Evolutionary conservation across 2,113 vertebrate species (phyloP).

Genomic region (Melanostigma gelatinosum): DNA sequence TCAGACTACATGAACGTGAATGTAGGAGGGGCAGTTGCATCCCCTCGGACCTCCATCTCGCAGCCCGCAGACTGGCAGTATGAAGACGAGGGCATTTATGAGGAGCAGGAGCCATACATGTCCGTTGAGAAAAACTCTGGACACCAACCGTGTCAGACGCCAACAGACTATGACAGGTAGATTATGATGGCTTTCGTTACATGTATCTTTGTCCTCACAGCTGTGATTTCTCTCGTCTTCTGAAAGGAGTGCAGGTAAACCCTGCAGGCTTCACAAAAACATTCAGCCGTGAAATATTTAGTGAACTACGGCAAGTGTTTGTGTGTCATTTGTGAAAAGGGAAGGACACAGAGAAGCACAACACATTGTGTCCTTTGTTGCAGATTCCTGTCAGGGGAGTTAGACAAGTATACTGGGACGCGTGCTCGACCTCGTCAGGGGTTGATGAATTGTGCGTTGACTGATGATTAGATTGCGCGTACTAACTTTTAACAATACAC

Average conservation of each 20-base stretch:
- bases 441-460: neutral
- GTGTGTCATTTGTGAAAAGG: neutral
- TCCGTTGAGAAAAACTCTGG: conserved; percentile 72
- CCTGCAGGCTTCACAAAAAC: neutral
- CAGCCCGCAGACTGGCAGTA: conserved; percentile 71
- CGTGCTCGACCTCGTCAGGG: neutral
- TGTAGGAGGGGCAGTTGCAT: conserved; percentile 36
- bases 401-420: conserved; percentile 12
- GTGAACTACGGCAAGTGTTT: neutral
- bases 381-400: conserved; percentile 57
- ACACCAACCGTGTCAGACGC: neutral
- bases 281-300: neutral
- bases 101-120: conserved; percentile 87
- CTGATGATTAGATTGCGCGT: neutral
- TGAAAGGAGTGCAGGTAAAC: neutral
- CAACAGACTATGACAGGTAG: conserved; percentile 66
- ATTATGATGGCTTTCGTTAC: conserved; percentile 9
- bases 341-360: neutral
- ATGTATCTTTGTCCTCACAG: neutral
- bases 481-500: neutral
- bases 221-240: neutral
- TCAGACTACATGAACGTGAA: conserved; percentile 86
- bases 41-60: conserved; percentile 13
- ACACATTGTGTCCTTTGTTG: conserved; percentile 24
- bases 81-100: conserved; percentile 85